Percentiles rank a stretch among this genome's conserved stretches.
These are phyloP conservation scores for Channa maculata DNA, from an alignment of 2,113 vertebrate genomes.

Conservation along the genomic window DNA sequence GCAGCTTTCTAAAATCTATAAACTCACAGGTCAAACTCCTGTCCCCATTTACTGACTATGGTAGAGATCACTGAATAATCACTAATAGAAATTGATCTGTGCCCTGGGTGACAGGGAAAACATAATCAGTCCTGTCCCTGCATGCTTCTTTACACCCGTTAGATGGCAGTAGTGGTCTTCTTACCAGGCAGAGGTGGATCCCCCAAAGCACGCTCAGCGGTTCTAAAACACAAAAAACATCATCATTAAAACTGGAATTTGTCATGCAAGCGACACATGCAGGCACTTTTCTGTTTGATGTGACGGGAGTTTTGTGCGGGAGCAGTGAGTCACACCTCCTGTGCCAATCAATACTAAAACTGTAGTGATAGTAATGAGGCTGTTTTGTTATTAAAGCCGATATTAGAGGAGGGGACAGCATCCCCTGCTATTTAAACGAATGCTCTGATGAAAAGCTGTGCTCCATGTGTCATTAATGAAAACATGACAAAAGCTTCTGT, in stretches of 20 bases:
- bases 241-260: conserved; percentile 14
- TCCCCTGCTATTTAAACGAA: not conserved
- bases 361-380: not conserved
- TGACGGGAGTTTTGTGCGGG: conserved; percentile 4
- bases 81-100: conserved; percentile 49
- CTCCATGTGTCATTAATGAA: not conserved
- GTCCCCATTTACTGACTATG: conserved; percentile 2
- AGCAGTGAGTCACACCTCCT: conserved; percentile 17
- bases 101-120: conserved; percentile 7
- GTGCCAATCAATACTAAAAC: conserved; percentile 6
- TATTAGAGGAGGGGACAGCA: not conserved
- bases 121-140: no score
- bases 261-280: not conserved
- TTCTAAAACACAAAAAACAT: not conserved
- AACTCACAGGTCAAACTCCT: not conserved
- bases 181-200: not conserved
- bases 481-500: conserved; percentile 77
- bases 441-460: not conserved
- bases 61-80: conserved; percentile 28
- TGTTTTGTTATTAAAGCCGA: not conserved
- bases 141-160: conserved; percentile 18
- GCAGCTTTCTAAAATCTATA: no score
- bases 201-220: not conserved
- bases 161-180: conserved; percentile 63
- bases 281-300: conserved; percentile 9